phyloP scores from a whole-genome alignment of 2,797 vertebrate genomes.

The Coranthus polyacanthus region DNA sequence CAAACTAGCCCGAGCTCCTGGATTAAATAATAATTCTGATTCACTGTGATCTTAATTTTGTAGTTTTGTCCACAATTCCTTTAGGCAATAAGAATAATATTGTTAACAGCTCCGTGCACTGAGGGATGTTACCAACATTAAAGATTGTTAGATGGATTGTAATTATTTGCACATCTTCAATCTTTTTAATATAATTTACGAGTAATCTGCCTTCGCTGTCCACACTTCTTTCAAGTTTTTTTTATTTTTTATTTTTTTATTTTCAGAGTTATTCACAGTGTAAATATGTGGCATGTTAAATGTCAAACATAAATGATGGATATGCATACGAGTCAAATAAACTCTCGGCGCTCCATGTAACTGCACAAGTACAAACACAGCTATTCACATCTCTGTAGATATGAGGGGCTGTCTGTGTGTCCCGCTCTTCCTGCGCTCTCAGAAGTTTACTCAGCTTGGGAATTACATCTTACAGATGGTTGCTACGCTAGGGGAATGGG shows the following conservation, averaged over 20 bases:
- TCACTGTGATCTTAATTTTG: too few relatives aligned
- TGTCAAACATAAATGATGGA: conserved; percentile 44
- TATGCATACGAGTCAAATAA: conserved; percentile 56
- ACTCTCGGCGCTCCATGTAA: conserved; percentile 37
- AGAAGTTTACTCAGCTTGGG: conserved; percentile 87
- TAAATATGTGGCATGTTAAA: background rate
- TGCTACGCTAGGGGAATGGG: conserved; percentile 63
- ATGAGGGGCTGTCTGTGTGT: conserved; percentile 31
- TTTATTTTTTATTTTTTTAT: background rate
- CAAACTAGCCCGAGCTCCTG: background rate
- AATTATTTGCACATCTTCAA: too few relatives aligned
- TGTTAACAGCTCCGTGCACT: too few relatives aligned
- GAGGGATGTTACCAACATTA: too few relatives aligned
- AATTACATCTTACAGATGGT: conserved; percentile 80
- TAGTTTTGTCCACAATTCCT: too few relatives aligned
- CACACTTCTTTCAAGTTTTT: background rate
- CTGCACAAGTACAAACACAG: conserved; percentile 52
- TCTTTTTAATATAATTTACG: too few relatives aligned
- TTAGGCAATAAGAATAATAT: background rate
- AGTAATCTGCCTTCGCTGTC: background rate
- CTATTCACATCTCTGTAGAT: conserved; percentile 34
- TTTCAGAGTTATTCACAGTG: background rate
- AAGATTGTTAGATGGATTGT: too few relatives aligned
- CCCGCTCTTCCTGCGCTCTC: conserved; percentile 44
- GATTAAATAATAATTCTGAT: background rate